phyloP scores from a whole-genome alignment of 1,140 invertebrate genomes.

The Orius insidiosus region DNA sequence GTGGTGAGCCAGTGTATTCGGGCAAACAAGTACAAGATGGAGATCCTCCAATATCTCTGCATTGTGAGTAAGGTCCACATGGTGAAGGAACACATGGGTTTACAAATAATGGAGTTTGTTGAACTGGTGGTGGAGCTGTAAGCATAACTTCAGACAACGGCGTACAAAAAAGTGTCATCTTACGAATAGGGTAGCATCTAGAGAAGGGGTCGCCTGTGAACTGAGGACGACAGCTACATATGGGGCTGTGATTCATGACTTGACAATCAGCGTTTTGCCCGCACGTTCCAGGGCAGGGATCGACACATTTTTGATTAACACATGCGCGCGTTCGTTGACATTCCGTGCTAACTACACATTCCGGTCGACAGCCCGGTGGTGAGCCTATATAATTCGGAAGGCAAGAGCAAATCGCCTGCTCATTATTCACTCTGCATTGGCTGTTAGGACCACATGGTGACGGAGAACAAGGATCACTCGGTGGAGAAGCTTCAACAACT shows the following conservation, averaged over 20 bases:
- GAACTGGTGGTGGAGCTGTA: conserved; percentile 22
- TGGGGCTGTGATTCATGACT: conserved; percentile 37
- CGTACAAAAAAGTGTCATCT: not conserved
- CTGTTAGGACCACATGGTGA: conserved; percentile 37
- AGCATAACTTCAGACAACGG: conserved; percentile 14
- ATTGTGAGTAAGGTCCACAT: conserved; percentile 45
- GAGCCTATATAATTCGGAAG: conserved; percentile 30
- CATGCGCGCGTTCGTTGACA: conserved; percentile 31
- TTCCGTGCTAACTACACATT: conserved; percentile 31
- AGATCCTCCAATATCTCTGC: conserved; percentile 36
- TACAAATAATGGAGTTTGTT: conserved; percentile 13
- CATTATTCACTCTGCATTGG: conserved; percentile 30
- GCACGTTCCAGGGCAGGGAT: conserved; percentile 34
- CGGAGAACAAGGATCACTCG: conserved; percentile 33
- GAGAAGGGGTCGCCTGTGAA: conserved; percentile 36
- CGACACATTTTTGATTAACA: conserved; percentile 31
- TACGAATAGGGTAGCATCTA: conserved; percentile 26
- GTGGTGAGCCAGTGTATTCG: conserved; percentile 41
- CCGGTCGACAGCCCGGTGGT: conserved; percentile 34
- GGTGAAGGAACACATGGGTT: conserved; percentile 36
- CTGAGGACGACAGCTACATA: conserved; percentile 32
- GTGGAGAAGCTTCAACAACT: conserved; percentile 20
- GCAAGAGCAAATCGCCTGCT: conserved; percentile 33
- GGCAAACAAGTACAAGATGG: conserved; percentile 46
- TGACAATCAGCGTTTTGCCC: conserved; percentile 31